A percentile compares a stretch with the other conserved stretches of the same genome.
Conservation (phyloP, 2,797 vertebrate species). For the Galaxias olidus region DNA sequence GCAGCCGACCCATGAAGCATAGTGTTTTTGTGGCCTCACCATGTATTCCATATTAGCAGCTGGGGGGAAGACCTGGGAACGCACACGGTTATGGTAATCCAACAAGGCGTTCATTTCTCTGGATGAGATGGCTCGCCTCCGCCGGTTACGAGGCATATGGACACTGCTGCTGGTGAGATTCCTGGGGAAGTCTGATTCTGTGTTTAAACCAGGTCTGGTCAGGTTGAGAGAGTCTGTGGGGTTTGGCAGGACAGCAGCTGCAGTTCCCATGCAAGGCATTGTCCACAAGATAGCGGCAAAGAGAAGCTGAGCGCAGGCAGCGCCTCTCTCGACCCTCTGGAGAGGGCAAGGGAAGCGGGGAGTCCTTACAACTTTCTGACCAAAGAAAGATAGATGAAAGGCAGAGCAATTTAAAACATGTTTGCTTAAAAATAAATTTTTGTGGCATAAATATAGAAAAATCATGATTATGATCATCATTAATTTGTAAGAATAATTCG, state of each 20-base stretch:
- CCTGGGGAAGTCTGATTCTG: slow-evolving; percentile 32
- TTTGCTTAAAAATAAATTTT: not conserved
- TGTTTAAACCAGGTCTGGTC: not conserved
- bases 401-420: not conserved
- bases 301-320: slow-evolving; percentile 64
- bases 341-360: slow-evolving; percentile 18
- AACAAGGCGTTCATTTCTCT: slow-evolving; percentile 76
- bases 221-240: slow-evolving; percentile 56
- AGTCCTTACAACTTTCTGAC: slow-evolving; percentile 21
- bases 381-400: not conserved
- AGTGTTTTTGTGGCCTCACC: slow-evolving; percentile 73
- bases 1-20: too few relatives aligned
- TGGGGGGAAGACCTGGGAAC: slow-evolving; percentile 81
- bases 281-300: slow-evolving; percentile 78
- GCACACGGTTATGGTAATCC: slow-evolving; percentile 87
- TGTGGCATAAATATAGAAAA: not conserved
- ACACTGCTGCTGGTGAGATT: slow-evolving; percentile 15
- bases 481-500: too few relatives aligned
- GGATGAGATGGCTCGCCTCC: slow-evolving; percentile 74
- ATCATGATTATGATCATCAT: too few relatives aligned
- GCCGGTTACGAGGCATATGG: slow-evolving; percentile 55
- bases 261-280: slow-evolving; percentile 47
- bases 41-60: slow-evolving; percentile 92
- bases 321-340: slow-evolving; percentile 55
- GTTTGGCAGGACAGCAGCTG: slow-evolving; percentile 57